Evolutionary conservation across 2,888 invertebrate species (phyloP).

Genomic region (Cephus sareptanus): DNA sequence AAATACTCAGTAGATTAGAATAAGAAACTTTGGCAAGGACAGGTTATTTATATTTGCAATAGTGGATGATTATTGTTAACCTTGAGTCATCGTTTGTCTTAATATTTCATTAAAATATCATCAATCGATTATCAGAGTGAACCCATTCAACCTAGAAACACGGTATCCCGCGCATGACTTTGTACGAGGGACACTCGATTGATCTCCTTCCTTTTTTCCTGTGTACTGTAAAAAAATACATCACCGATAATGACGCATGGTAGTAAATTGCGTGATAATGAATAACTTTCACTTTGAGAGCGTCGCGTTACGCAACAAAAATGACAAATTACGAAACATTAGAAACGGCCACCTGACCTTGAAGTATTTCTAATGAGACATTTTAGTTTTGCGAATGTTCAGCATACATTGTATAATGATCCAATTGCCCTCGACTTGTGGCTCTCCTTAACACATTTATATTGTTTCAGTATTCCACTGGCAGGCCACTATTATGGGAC

Average conservation of each 20-base stretch:
- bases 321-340: neutral
- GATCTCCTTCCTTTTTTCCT: neutral
- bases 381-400: neutral
- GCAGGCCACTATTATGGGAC: conserved; percentile 99
- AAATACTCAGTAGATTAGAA: conserved; percentile 1
- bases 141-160: neutral
- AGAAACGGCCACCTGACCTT: neutral
- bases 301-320: neutral
- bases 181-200: neutral
- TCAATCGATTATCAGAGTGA: neutral
- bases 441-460: neutral
- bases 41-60: conserved; percentile 11
- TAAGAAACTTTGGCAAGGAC: conserved; percentile 11
- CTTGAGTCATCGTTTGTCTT: conserved; percentile 16
- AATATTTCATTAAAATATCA: neutral
- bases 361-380: neutral
- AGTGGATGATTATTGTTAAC: conserved; percentile 13
- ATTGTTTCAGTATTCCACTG: conserved; percentile 93
- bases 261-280: neutral
- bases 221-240: neutral
- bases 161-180: neutral
- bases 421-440: neutral
- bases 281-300: neutral
- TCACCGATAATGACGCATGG: neutral
- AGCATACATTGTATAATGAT: neutral